Evolutionary conservation across 1,140 invertebrate genomes (phyloP), one percentile per base, ranked within the genome.

Genomic region (Camponotus vicinus): DNA sequence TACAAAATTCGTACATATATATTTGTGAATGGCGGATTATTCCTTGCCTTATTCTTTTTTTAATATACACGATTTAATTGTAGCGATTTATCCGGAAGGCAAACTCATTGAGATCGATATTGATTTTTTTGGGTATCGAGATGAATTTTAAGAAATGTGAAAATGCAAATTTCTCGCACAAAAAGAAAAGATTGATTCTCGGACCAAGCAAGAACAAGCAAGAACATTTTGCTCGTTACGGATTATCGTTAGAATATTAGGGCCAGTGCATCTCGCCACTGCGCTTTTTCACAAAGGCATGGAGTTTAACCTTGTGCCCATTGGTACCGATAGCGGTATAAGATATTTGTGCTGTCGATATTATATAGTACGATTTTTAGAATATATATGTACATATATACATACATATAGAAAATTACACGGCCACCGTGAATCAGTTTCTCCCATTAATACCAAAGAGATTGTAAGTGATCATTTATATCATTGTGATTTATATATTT

Each of bases 361-460:
- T 75, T 64, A 71, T 69, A 70, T 63, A 52, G 49, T 52, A 87
- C 63, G 13, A 85, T 59, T 73, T 83, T 70, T 67, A 89, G 84
- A 73, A 37, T 73, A 75, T 73, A 75, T 61, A 21, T 67, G 66
- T 89, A 78, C 42, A 86, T 63, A 66, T 86, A 85, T 89, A 89
- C 42, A 86, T 89, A 89, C 70, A 57, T 75, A 63, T 57, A 86
- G 69, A 5, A 37, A 75, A 75, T 83, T 78, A 40, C 32, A 73
- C 82, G 66, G 73, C 85, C 88, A 87, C 88, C 88, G 88, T 63
- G 88, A 89, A 89, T 89, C 88, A 89, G 88, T 89, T 89, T 88
- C 79, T 57, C 61, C 77, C 66, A 78, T 83, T 86, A 63, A 89
- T 89, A 89, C 88, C 88, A 89, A 89, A 89, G 88, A 89, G 21